phyloP scores from a whole-genome alignment of 2,113 vertebrate species.

The Barnardius zonarius region DNA sequence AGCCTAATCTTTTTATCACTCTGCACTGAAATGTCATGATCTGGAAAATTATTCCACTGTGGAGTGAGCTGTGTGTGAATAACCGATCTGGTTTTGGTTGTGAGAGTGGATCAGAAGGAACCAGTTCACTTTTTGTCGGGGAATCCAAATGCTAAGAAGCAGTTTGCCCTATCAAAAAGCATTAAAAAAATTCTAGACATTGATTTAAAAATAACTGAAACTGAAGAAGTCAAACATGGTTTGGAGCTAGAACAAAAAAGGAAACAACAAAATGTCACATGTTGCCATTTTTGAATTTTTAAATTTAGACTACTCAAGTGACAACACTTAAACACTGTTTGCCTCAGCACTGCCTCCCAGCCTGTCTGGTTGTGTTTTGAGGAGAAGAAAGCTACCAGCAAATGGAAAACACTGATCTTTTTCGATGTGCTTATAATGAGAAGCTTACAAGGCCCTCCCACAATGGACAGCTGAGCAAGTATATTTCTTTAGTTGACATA shows the following conservation, averaged over 20 bases:
- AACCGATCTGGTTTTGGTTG: neutral
- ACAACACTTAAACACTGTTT: neutral
- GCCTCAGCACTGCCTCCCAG: neutral
- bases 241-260: neutral
- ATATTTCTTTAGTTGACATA: constrained; percentile 2
- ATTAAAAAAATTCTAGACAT: neutral
- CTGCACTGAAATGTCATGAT: constrained; percentile 25
- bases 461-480: neutral
- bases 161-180: neutral
- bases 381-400: neutral
- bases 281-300: neutral
- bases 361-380: neutral
- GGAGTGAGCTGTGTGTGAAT: neutral
- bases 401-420: neutral
- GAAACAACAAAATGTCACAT: neutral
- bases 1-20: constrained; percentile 31
- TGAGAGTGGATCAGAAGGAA: constrained; percentile 17
- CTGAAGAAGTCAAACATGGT: neutral
- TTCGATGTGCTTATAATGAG: neutral
- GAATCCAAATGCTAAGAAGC: neutral
- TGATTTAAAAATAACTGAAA: neutral
- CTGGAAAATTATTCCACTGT: constrained; percentile 39
- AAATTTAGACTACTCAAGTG: neutral
- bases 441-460: neutral
- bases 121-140: neutral